Conservation (phyloP, 2,113 vertebrate species). For the Nycticryphes semicollaris region DNA sequence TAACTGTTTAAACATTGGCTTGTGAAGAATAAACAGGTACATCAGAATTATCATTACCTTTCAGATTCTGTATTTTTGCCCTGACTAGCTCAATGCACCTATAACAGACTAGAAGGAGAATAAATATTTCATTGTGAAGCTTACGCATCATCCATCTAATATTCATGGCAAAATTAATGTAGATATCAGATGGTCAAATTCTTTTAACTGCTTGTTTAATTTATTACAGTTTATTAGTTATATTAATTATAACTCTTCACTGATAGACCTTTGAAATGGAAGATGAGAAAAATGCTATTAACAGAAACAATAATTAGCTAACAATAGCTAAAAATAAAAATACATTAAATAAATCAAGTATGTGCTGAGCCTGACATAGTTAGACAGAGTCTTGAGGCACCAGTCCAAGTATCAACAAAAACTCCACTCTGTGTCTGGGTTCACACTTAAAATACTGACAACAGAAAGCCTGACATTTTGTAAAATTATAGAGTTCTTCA, state of each 20-base stretch:
- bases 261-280: background rate
- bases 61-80: background rate
- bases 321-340: background rate
- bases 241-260: background rate
- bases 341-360: background rate
- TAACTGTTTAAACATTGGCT: background rate
- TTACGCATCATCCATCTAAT: background rate
- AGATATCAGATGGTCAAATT: background rate
- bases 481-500: background rate
- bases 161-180: background rate
- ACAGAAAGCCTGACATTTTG: background rate
- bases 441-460: background rate
- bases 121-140: background rate
- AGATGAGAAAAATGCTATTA: background rate
- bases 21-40: background rate
- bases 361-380: background rate
- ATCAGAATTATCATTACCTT: background rate
- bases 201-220: background rate
- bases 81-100: background rate
- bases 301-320: background rate
- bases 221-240: background rate
- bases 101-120: background rate
- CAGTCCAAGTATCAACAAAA: background rate
- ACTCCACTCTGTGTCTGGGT: fast-evolving
- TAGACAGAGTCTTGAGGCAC: background rate